phyloP scores from a whole-genome alignment of 2,797 vertebrate genomes.

The Rhincodon typus region DNA sequence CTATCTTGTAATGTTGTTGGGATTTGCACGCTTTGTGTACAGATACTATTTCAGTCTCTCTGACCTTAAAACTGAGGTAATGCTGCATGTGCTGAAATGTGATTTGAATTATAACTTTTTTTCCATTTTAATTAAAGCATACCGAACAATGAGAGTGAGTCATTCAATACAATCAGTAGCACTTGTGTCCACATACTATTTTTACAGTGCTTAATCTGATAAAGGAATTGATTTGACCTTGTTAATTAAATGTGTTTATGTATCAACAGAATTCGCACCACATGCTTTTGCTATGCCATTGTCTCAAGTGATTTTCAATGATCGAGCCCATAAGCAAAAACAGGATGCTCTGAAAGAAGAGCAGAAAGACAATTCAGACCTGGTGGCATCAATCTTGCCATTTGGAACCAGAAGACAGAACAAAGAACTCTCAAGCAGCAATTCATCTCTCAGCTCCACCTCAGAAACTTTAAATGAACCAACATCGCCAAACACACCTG shows the following conservation, averaged over 20 bases:
- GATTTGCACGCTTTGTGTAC: not conserved
- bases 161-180: not conserved
- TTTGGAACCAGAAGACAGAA: slow-evolving; percentile 73
- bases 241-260: not conserved
- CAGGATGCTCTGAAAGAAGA: slow-evolving; percentile 76
- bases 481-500: slow-evolving; percentile 67
- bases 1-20: not conserved
- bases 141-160: not conserved
- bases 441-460: slow-evolving; percentile 93
- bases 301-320: slow-evolving; percentile 90
- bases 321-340: slow-evolving; percentile 81
- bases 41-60: not conserved
- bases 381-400: slow-evolving; percentile 80
- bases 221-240: not conserved
- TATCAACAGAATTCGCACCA: slow-evolving; percentile 70
- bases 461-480: slow-evolving; percentile 84
- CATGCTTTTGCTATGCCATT: slow-evolving; percentile 91
- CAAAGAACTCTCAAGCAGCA: slow-evolving; percentile 96
- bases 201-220: not conserved
- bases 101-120: not conserved
- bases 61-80: not conserved
- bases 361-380: slow-evolving; percentile 75
- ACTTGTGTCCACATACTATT: not conserved
- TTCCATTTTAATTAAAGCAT: not conserved
- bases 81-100: not conserved